phyloP scores from a whole-genome alignment of 2,113 vertebrate genomes.

The Sylvia atricapilla region DNA sequence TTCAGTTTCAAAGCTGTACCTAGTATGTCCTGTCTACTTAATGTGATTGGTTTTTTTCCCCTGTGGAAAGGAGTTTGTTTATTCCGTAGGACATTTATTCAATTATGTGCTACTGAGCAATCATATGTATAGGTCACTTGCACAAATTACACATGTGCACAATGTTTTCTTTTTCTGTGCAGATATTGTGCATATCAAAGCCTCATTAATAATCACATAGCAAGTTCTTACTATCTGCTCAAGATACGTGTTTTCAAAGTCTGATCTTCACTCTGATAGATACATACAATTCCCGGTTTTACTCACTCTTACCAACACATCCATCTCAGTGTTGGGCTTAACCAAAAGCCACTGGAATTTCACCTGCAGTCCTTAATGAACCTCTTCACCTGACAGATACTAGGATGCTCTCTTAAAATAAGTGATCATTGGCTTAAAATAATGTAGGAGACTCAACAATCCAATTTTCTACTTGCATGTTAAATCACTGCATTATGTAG shows the following conservation, averaged over 20 bases:
- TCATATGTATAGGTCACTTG: neutral
- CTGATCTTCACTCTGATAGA: neutral
- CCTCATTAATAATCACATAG: neutral
- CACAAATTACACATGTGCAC: neutral
- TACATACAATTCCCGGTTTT: neutral
- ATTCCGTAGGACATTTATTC: neutral
- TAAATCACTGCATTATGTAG: neutral
- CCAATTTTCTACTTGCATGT: neutral
- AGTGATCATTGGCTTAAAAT: neutral
- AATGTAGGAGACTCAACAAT: neutral
- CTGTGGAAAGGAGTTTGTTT: neutral
- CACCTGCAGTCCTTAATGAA: neutral
- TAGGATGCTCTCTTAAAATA: neutral
- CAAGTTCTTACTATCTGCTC: neutral
- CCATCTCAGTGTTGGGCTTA: neutral
- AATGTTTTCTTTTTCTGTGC: neutral
- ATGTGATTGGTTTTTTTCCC: fast-evolving
- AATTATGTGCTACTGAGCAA: neutral
- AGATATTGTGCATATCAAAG: neutral
- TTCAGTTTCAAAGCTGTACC: neutral
- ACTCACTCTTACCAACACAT: neutral
- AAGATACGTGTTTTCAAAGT: neutral
- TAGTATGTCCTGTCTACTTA: neutral
- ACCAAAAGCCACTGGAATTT: neutral
- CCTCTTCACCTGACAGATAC: neutral